Evolutionary conservation across 92 coral and sea anemone species (phyloP).

Genomic region (Ricordea florida): DNA sequence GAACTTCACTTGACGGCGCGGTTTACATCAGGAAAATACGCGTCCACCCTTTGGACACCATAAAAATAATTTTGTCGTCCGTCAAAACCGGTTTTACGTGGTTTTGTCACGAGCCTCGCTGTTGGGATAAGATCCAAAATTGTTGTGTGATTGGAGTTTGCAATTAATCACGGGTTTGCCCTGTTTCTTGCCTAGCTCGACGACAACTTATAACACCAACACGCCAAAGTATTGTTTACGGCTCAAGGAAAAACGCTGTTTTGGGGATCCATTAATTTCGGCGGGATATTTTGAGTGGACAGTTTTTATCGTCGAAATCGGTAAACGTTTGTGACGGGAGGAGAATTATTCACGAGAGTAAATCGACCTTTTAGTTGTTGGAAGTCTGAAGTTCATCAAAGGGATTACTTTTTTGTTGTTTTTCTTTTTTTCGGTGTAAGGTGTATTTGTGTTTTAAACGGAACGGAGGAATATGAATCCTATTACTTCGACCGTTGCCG

Average conservation of each 20-base stretch:
- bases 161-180: not conserved
- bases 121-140: not conserved
- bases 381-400: no score
- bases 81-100: not conserved
- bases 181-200: no score
- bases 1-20: not conserved
- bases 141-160: not conserved
- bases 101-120: not conserved
- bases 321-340: no score
- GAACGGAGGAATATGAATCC: slow-evolving; percentile 54
- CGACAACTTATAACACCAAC: no score
- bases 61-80: slow-evolving; percentile 1
- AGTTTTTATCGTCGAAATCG: no score
- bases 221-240: no score
- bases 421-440: no score
- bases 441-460: not conserved
- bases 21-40: not conserved
- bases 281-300: no score
- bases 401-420: no score
- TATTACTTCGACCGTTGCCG: slow-evolving; percentile 55
- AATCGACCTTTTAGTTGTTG: not conserved
- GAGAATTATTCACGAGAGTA: not conserved
- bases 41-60: not conserved
- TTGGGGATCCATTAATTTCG: no score
- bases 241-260: no score